Evolutionary conservation across 2,113 vertebrate species (phyloP), one percentile per base, ranked within the genome.

Genomic region (Oenanthe melanoleuca): DNA sequence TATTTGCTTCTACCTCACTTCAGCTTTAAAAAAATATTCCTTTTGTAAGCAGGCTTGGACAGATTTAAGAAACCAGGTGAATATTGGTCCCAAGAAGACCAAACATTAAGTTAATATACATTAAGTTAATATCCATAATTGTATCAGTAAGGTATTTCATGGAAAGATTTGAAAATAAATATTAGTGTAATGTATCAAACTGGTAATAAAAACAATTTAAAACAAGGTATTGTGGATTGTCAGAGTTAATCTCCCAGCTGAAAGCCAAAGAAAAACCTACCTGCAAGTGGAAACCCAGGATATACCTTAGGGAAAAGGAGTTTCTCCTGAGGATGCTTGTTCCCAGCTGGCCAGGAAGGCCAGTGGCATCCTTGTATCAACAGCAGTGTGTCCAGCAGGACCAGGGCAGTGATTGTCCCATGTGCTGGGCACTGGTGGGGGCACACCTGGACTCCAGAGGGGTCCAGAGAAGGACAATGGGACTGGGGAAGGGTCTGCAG

Each of bases 151-250:
- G 77, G 4, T 5, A 1, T 55, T 94, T 88, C 9, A 69, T 47
- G 18, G 49, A 77, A 83, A 52, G 19, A 70, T 70, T 87, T 59
- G 72, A 73, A 80, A 92, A 65, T 45, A 88, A 86, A 78, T 72
- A 59, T 55, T 83, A 78, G 26, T 12, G 11, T 67, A 49, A 60
- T 2, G 2, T 71, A 50, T 85, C 73, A 75, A 79, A 61, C 10
- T 66, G 44, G 23, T 34, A 75, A 81, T 52, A 86, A 61, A 57
- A 22, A 12, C 22, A n/a, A 45, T 16, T 61, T 77, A 34, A 82
- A 80, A 55, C 45, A 70, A 77, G 23, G 19, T 56, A 12, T 6
- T 93, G 28, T 69, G 33, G 55, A 14, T 92, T 88, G 70, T 70
- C 23, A 26, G 21, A 44, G 72, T 25, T 47, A 89, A 57, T 42